Conservation (phyloP, 2,888 invertebrate species). For the Leptodirus hochenwartii region DNA sequence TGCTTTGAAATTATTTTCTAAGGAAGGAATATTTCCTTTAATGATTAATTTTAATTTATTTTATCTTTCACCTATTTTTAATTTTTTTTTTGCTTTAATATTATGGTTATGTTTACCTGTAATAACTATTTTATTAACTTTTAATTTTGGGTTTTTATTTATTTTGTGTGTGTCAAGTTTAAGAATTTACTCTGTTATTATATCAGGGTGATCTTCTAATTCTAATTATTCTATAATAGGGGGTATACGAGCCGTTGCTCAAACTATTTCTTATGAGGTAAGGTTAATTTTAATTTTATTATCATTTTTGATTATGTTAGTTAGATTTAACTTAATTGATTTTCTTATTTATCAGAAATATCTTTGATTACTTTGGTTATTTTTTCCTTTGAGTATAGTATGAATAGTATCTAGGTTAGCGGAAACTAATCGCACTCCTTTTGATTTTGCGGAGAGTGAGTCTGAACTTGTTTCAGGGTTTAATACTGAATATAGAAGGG, state of each 20-base stretch:
- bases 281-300: conserved; percentile 46
- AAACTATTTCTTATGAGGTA: conserved; percentile 63
- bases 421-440: conserved; percentile 54
- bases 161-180: conserved; percentile 45
- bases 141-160: conserved; percentile 41
- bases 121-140: conserved; percentile 32
- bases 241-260: conserved; percentile 45
- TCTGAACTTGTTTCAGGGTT: conserved; percentile 63
- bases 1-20: conserved; percentile 54
- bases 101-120: conserved; percentile 40
- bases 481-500: conserved; percentile 59
- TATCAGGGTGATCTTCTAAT: conserved; percentile 51
- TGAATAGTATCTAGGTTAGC: conserved; percentile 43
- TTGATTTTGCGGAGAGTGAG: conserved; percentile 66
- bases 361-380: conserved; percentile 35
- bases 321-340: conserved; percentile 32
- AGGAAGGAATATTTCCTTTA: conserved; percentile 37
- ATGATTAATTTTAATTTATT: conserved; percentile 41
- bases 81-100: conserved; percentile 38
- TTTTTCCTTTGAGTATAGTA: conserved; percentile 34
- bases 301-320: conserved; percentile 37
- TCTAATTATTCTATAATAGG: conserved; percentile 56
- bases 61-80: conserved; percentile 39
- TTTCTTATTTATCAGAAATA: conserved; percentile 32
- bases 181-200: conserved; percentile 42